Evolutionary conservation across 2,113 vertebrate species (phyloP).

Genomic region (Lepus americanus): DNA sequence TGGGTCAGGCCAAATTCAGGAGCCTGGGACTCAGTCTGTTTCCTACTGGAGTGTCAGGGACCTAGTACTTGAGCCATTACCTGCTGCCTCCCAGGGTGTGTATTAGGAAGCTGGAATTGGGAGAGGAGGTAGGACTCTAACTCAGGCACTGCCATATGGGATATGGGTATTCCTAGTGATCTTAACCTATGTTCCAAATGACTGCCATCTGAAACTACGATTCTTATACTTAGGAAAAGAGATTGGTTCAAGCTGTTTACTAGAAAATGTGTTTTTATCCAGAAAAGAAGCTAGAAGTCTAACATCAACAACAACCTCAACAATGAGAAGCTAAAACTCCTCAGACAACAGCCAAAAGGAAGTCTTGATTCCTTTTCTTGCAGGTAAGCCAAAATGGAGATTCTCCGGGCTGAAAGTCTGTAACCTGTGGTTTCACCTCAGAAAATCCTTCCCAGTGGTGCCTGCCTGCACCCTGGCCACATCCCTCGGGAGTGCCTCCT

Average conservation of each 20-base stretch:
- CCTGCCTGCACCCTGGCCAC: neutral
- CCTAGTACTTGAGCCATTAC: no score
- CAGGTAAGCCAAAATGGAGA: neutral
- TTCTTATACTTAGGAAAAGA: neutral
- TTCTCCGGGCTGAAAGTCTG: neutral
- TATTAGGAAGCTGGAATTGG: neutral
- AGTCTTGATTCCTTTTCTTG: constrained; percentile 10
- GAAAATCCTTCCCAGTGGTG: accelerated
- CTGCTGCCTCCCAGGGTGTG: no score
- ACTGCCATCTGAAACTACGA: neutral
- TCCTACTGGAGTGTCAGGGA: no score
- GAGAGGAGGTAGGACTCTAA: no score
- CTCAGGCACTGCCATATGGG: no score
- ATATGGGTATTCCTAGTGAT: no score
- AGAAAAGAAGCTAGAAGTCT: constrained; percentile 15
- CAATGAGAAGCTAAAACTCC: neutral
- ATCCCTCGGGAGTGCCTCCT: neutral
- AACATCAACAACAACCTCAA: neutral
- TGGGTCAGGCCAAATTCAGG: no score
- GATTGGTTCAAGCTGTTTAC: neutral
- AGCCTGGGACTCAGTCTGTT: no score
- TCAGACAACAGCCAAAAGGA: neutral
- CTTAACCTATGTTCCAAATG: no score
- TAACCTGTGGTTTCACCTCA: neutral
- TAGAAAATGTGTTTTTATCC: neutral